These are phyloP conservation scores for Cyclophora albipunctata DNA, from an alignment of 2,888 invertebrate species.

Conservation along the genomic window DNA sequence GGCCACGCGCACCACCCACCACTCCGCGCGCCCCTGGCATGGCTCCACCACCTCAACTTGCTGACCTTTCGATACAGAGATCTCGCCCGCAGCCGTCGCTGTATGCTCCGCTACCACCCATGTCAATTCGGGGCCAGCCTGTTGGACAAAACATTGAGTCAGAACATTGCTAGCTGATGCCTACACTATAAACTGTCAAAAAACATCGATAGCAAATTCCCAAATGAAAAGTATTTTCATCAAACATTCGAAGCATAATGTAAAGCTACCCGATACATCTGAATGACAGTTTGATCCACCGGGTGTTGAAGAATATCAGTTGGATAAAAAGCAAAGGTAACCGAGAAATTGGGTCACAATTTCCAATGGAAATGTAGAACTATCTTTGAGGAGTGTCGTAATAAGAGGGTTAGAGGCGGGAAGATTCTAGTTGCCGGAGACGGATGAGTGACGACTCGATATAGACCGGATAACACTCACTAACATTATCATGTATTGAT, in stretches of 20 bases:
- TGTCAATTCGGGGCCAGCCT: constrained; percentile 91
- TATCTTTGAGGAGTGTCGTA: background rate
- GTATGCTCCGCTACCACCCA: constrained; percentile 92
- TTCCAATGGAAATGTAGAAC: too few relatives aligned
- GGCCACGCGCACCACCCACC: constrained; percentile 81
- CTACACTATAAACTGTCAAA: background rate
- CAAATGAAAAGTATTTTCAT: too few relatives aligned
- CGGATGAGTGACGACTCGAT: too few relatives aligned
- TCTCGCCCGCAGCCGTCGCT: constrained; percentile 85
- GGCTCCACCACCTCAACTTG: constrained; percentile 94
- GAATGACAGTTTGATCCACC: too few relatives aligned
- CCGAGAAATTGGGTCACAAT: background rate
- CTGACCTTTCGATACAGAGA: constrained; percentile 91
- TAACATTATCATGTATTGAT: too few relatives aligned
- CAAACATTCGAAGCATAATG: too few relatives aligned
- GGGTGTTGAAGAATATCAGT: too few relatives aligned
- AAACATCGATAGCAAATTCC: too few relatives aligned
- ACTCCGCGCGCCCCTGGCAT: constrained; percentile 79
- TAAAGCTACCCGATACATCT: too few relatives aligned
- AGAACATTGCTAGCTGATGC: constrained; percentile 1
- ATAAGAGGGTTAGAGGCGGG: background rate
- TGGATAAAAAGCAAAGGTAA: too few relatives aligned
- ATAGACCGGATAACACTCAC: too few relatives aligned
- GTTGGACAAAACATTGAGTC: constrained; percentile 30
- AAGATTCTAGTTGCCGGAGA: background rate